Base-by-base conservation (phyloP, 2,113 vertebrate genomes). In the Anguilla rostrata region DNA sequence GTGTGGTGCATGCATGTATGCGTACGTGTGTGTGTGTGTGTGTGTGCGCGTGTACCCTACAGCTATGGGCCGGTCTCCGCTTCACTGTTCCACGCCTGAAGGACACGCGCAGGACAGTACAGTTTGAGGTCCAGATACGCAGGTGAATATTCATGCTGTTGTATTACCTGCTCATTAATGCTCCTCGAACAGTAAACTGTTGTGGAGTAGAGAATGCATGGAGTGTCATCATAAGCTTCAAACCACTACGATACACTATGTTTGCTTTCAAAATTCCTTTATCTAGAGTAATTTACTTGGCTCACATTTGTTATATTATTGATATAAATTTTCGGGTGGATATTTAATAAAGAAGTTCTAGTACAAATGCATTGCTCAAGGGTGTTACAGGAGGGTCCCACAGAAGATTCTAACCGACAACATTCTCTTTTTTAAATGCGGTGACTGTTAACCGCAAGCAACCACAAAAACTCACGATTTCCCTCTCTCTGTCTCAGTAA, bases 81-180 rank as follows among this genome's bases (percentile, higher is more conserved):
- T 98, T 98, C 90, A 97, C 96, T 0, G 95, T 97, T 84, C 97
- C 97, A 4, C 95, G 96, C 11, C 92, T 98, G 78, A 94, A 92
- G 82, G 97, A 97, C 92, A 92, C 94, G 0, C 95, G 96, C 91
- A 94, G 94, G 89, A 96, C 92, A 0, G 94, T 98, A 84, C 97
- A 98, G 92, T 98, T 98, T 90, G 97, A 98, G 81, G 91, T 97
- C 75, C 97, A 98, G 95, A 97, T 98, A 66, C 96, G 96, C 93
- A 97, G 97, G 97, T 98, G 91, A 18, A 84, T 26, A 66, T 66
- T 66, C 41, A 46, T 3, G 1, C 26, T n/a, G 16, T 84, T 22
- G 57, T 18, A 60, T 14, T 60, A 15, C 3, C 22, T 66, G 60
- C 60, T 66, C 8, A 26, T 26, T 22, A 66, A 66, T 16, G 57